phyloP scores from a whole-genome alignment of 2,888 invertebrate species.

The Mesochorus sp. region DNA sequence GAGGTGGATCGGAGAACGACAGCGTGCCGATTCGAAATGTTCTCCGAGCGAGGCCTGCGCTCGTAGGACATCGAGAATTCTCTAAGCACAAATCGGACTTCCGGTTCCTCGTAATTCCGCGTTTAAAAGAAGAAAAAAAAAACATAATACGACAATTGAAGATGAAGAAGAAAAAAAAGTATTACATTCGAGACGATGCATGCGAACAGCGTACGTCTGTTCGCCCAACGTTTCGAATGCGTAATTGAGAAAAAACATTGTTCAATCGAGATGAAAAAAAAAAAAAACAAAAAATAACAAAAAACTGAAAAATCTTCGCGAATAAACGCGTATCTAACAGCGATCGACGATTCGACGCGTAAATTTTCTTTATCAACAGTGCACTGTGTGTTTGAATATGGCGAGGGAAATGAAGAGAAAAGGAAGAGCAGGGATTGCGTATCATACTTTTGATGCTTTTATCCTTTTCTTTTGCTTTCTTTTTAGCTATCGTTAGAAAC shows the following conservation, averaged over 20 bases:
- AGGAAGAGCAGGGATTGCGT: constrained; percentile 33
- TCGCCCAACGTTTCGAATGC: constrained; percentile 29
- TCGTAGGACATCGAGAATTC: constrained; percentile 76
- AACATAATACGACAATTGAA: background rate
- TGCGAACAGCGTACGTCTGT: constrained; percentile 57
- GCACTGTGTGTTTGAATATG: background rate
- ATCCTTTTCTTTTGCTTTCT: constrained; percentile 16
- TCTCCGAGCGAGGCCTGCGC: constrained; percentile 81
- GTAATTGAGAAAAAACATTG: background rate
- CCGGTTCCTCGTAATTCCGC: constrained; percentile 50
- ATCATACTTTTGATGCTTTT: constrained; percentile 38
- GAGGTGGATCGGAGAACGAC: constrained; percentile 41
- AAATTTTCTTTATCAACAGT: background rate
- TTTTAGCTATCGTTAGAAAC: constrained; percentile 26
- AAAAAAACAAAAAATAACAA: background rate
- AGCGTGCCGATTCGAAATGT: constrained; percentile 73
- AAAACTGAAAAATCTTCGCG: background rate
- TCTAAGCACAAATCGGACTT: constrained; percentile 67
- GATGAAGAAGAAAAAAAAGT: constrained; percentile 30
- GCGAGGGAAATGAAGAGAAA: background rate
- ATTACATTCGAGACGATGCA: constrained; percentile 19
- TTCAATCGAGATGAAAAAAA: background rate
- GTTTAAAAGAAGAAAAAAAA: constrained; percentile 16
- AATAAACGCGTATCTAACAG: constrained; percentile 11
- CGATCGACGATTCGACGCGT: constrained; percentile 52